phyloP scores from a whole-genome alignment of 2,888 invertebrate species.

The Anarsia innoxiella region DNA sequence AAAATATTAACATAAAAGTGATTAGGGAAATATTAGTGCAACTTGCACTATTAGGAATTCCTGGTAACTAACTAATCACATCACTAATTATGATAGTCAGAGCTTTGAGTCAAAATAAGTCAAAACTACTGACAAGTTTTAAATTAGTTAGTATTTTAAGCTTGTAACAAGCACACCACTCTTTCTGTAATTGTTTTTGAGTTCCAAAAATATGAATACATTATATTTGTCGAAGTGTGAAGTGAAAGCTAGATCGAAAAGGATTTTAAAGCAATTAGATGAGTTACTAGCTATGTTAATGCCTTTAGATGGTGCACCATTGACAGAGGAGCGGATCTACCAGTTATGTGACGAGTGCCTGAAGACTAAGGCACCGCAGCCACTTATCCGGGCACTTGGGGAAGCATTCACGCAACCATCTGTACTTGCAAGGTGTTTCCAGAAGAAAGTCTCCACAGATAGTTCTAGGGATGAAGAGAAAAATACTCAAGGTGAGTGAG shows the following conservation, averaged over 20 bases:
- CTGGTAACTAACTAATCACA: too few relatives aligned
- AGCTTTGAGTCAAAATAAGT: too few relatives aligned
- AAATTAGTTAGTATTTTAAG: too few relatives aligned
- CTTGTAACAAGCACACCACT: too few relatives aligned
- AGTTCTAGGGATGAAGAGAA: slow-evolving; percentile 26
- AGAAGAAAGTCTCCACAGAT: slow-evolving; percentile 46
- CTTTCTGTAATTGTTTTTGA: too few relatives aligned
- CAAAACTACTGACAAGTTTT: too few relatives aligned
- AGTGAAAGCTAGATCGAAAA: neutral
- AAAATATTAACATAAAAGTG: too few relatives aligned
- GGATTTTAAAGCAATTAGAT: slow-evolving; percentile 33
- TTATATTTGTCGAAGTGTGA: too few relatives aligned
- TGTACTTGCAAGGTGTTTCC: slow-evolving; percentile 82
- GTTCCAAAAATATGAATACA: too few relatives aligned
- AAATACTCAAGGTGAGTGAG: slow-evolving; percentile 17
- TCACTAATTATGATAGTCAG: too few relatives aligned
- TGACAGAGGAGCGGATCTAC: slow-evolving; percentile 85
- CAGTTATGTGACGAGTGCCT: slow-evolving; percentile 85
- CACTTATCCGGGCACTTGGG: slow-evolving; percentile 83
- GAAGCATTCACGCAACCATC: slow-evolving; percentile 81
- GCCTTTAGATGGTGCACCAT: slow-evolving; percentile 55
- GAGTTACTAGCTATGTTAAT: slow-evolving; percentile 30
- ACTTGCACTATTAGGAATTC: too few relatives aligned
- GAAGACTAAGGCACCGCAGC: slow-evolving; percentile 79
- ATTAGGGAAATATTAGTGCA: too few relatives aligned